Evolutionary conservation across 2,113 vertebrate species (phyloP).

Genomic region (Tyrannus savana): DNA sequence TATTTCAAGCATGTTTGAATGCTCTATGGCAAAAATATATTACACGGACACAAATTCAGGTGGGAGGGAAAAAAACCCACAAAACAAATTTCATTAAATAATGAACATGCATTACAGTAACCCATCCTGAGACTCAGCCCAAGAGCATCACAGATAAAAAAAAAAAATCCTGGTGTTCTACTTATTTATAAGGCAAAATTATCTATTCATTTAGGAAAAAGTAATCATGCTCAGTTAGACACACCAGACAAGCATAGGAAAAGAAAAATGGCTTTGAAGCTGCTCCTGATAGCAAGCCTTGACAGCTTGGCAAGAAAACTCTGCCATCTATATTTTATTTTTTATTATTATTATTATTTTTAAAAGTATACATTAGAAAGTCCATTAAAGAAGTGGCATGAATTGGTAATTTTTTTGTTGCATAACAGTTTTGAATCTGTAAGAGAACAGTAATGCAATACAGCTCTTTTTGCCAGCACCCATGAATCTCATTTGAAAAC

Average conservation of each 20-base stretch:
- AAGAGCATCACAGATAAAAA: conserved; percentile 4
- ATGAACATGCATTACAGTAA: not conserved
- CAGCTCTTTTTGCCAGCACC: not conserved
- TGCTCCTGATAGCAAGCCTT: conserved; percentile 21
- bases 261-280: conserved; percentile 68
- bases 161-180: not conserved
- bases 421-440: conserved; percentile 43
- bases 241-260: conserved; percentile 64
- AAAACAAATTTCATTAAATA: conserved; percentile 27
- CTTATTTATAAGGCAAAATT: conserved; percentile 28
- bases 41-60: conserved; percentile 8
- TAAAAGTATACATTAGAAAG: conserved; percentile 13
- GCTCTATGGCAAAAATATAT: not conserved
- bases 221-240: conserved; percentile 54
- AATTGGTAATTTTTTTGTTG: conserved; percentile 47
- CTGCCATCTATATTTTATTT: not conserved
- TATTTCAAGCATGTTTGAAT: conserved; percentile 32
- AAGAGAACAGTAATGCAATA: not conserved
- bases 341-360: not conserved
- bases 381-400: not conserved
- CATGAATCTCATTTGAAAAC: not conserved
- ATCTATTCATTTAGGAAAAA: conserved; percentile 56
- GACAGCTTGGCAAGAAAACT: conserved; percentile 13
- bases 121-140: not conserved
- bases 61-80: not conserved